phyloP scores from a whole-genome alignment of 2,888 invertebrate genomes.

The Oscheius sp. region DNA sequence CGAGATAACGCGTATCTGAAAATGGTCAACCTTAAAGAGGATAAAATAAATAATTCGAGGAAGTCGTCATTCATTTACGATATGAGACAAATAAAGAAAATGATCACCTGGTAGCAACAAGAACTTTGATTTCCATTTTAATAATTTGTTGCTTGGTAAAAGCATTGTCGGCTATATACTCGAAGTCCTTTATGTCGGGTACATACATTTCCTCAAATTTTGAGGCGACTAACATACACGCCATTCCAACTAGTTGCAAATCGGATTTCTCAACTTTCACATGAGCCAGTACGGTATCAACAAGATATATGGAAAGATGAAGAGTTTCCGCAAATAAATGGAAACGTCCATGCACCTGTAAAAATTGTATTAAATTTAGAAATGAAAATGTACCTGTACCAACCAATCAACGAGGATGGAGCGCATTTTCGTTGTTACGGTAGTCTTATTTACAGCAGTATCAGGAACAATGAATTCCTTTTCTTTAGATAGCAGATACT shows the following conservation, averaged over 20 bases:
- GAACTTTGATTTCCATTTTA: conserved; percentile 49
- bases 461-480: conserved; percentile 38
- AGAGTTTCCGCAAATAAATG: conserved; percentile 88
- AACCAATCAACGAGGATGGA: conserved; percentile 92
- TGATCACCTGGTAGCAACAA: conserved; percentile 40
- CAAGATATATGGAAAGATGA: conserved; percentile 86
- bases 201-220: conserved; percentile 95
- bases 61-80: neutral
- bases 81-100: neutral
- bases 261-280: conserved; percentile 74
- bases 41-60: no score
- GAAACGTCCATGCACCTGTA: conserved; percentile 85
- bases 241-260: conserved; percentile 56
- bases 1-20: conserved; percentile 85
- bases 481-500: conserved; percentile 49
- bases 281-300: conserved; percentile 88
- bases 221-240: conserved; percentile 84
- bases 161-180: conserved; percentile 89
- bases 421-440: conserved; percentile 86
- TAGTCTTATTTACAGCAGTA: conserved; percentile 32
- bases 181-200: conserved; percentile 88
- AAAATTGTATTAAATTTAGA: conserved; percentile 73
- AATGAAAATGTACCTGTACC: conserved; percentile 75
- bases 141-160: conserved; percentile 79
- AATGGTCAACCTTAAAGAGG: neutral